These are phyloP conservation scores for Mastacembelus armatus DNA, from an alignment of 2,797 vertebrate genomes.

Conservation along the genomic window DNA sequence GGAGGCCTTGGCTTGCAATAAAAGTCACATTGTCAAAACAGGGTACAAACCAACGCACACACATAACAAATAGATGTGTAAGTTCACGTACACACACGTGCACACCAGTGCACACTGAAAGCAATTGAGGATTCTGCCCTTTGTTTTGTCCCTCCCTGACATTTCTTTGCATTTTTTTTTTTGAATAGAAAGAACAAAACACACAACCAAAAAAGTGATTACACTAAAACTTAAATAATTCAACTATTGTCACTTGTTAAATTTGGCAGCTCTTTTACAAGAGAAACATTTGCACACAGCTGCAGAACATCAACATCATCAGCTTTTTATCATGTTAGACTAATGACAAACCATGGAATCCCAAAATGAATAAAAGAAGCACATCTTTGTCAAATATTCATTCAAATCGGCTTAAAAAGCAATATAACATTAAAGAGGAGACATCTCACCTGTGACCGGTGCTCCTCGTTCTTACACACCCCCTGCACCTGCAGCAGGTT, in stretches of 20 bases:
- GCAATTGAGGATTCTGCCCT: constrained; percentile 37
- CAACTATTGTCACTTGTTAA: constrained; percentile 16
- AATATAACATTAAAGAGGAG: not conserved
- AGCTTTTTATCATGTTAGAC: not conserved
- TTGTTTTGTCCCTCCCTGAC: constrained; percentile 40
- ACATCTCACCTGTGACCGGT: constrained; percentile 87
- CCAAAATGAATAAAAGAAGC: not conserved
- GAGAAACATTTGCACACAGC: not conserved
- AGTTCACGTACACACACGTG: not conserved
- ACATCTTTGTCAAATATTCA: not conserved
- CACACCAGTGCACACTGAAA: not conserved
- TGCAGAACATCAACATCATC: not conserved
- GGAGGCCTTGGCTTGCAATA: constrained; percentile 54
- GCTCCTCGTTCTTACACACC: constrained; percentile 82
- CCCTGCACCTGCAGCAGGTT: constrained; percentile 94
- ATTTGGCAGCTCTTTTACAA: constrained; percentile 2
- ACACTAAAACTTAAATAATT: constrained; percentile 38
- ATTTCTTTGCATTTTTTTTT: constrained; percentile 19
- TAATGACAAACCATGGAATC: not conserved
- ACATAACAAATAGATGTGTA: not conserved
- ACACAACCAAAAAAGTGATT: constrained; percentile 3
- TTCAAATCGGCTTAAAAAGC: not conserved
- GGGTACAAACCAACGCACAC: not conserved
- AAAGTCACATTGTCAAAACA: constrained; percentile 57
- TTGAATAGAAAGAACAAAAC: constrained; percentile 6